Conservation (phyloP, 1,140 invertebrate species). For the Archivesica marissinica region DNA sequence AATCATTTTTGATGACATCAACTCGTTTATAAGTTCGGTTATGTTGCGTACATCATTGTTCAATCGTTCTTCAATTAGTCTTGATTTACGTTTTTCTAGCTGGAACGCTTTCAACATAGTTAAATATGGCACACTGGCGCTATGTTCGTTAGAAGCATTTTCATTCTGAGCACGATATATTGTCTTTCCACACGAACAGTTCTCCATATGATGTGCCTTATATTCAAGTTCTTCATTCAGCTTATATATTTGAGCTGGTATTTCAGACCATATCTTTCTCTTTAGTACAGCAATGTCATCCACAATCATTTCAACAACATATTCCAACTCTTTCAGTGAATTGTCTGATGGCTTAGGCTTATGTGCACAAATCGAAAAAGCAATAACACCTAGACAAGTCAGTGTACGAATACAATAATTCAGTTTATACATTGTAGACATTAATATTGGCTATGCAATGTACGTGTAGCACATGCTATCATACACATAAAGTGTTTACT, state of each 20-base stretch:
- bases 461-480: too few relatives aligned
- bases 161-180: background rate
- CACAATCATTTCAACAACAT: background rate
- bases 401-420: too few relatives aligned
- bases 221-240: background rate
- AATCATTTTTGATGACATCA: background rate
- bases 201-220: background rate
- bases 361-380: too few relatives aligned
- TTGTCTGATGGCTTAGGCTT: too few relatives aligned
- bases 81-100: background rate
- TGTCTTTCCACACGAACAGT: background rate
- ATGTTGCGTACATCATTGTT: background rate
- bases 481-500: too few relatives aligned
- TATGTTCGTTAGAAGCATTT: background rate
- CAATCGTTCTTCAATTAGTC: background rate
- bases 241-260: background rate
- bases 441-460: too few relatives aligned
- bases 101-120: background rate
- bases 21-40: background rate
- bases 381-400: too few relatives aligned
- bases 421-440: too few relatives aligned
- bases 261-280: constrained; percentile 16
- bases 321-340: background rate
- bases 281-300: constrained; percentile 19
- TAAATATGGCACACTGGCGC: background rate